These are phyloP conservation scores for Anas platyrhynchos DNA, from an alignment of 2,113 vertebrate genomes.

Conservation along the genomic window DNA sequence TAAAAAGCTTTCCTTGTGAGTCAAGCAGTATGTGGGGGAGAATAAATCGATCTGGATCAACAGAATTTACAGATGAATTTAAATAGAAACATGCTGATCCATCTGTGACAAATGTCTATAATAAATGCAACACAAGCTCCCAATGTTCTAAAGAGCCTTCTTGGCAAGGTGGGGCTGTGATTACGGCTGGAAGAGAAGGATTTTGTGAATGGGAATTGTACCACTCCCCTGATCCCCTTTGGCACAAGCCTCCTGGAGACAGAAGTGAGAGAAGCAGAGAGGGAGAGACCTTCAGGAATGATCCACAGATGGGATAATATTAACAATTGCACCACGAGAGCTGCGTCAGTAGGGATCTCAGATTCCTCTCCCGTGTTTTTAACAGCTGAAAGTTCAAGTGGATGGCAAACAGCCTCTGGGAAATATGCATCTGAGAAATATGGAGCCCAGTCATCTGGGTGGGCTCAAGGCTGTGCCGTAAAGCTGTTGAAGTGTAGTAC, in stretches of 20 bases:
- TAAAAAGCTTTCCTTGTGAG: background rate
- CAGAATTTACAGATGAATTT: background rate
- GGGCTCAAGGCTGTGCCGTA: background rate
- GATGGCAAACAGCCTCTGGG: background rate
- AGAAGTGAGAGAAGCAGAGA: background rate
- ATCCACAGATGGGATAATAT: slow-evolving; percentile 18
- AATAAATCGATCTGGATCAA: background rate
- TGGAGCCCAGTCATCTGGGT: background rate
- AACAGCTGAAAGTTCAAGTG: background rate
- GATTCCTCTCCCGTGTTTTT: background rate
- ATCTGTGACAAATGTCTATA: slow-evolving; percentile 17
- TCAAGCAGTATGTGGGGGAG: background rate
- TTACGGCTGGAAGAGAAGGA: slow-evolving; percentile 28
- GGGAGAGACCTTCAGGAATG: background rate
- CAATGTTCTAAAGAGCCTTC: slow-evolving; percentile 46
- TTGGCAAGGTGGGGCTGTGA: slow-evolving; percentile 44
- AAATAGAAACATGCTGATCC: background rate
- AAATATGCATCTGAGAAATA: background rate
- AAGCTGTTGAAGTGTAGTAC: background rate
- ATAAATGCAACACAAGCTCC: background rate
- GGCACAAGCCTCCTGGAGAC: background rate
- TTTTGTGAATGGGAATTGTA: slow-evolving; percentile 54
- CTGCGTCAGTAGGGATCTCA: background rate
- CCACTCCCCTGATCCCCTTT: background rate
- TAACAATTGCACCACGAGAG: background rate